Conservation (phyloP, 2,113 vertebrate genomes). For the Neotoma lepida region DNA sequence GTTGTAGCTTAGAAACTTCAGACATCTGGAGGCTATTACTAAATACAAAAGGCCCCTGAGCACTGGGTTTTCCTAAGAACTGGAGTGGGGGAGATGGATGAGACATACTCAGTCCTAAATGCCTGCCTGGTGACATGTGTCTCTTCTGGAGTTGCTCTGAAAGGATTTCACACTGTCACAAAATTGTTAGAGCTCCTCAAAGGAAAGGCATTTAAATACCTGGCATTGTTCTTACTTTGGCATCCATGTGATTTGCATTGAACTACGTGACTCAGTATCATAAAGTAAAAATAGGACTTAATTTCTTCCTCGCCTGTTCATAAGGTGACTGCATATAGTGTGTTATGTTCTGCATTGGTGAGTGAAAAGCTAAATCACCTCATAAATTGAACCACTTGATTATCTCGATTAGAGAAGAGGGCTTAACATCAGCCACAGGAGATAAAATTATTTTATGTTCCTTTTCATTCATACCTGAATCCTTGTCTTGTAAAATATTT, state of each 20-base stretch:
- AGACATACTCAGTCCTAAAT: constrained; percentile 25
- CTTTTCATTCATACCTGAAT: constrained; percentile 65
- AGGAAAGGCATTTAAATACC: constrained; percentile 75
- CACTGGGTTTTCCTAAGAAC: constrained; percentile 12
- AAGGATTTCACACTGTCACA: constrained; percentile 57
- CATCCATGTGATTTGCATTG: constrained; percentile 80
- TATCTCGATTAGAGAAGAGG: constrained; percentile 62
- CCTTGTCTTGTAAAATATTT: constrained; percentile 71
- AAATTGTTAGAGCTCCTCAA: constrained; percentile 64
- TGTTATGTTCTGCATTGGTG: constrained; percentile 68
- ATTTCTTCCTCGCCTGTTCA: constrained; percentile 73
- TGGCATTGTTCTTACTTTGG: constrained; percentile 79
- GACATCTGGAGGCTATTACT: constrained; percentile 35
- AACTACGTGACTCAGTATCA: constrained; percentile 81
- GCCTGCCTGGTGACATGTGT: constrained; percentile 39
- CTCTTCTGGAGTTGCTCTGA: constrained; percentile 58
- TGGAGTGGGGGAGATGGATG: not conserved
- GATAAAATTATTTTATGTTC: constrained; percentile 67
- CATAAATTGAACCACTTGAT: constrained; percentile 77
- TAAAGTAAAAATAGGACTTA: constrained; percentile 82
- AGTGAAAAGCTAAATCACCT: constrained; percentile 72
- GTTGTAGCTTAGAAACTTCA: constrained; percentile 43
- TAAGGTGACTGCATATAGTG: constrained; percentile 73
- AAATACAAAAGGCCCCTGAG: constrained; percentile 50
- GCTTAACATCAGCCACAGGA: constrained; percentile 62